phyloP scores from a whole-genome alignment of 2,113 vertebrate genomes.

The Dermatemys mawii region DNA sequence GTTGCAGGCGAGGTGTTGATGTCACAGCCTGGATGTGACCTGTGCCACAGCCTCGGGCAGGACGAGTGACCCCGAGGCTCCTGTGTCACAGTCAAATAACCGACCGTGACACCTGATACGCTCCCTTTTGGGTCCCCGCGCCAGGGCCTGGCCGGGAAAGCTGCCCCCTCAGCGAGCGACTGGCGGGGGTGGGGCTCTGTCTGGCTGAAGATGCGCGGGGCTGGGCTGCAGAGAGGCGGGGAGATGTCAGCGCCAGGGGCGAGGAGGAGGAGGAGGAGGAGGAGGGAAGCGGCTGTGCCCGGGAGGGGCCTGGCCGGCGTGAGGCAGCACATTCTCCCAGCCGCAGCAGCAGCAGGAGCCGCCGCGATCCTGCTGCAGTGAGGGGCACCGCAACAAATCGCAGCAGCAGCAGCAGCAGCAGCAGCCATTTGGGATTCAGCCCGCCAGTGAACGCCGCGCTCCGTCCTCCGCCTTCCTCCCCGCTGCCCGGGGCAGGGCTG shows the following conservation, averaged over 20 bases:
- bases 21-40: neutral
- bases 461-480: neutral
- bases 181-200: neutral
- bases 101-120: neutral
- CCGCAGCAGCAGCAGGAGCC: neutral
- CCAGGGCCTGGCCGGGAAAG: neutral
- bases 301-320: conserved; percentile 73
- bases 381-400: neutral
- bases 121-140: neutral
- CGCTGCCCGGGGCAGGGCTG: neutral
- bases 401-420: neutral
- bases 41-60: neutral
- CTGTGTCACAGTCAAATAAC: accelerated
- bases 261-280: neutral
- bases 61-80: no score
- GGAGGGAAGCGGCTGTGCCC: conserved; percentile 51
- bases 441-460: neutral
- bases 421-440: neutral
- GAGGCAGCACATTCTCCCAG: conserved; percentile 79
- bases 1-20: neutral
- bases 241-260: conserved; percentile 52
- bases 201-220: neutral
- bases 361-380: neutral
- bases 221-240: neutral
- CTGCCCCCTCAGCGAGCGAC: no score